Conservation (phyloP, 1,140 invertebrate genomes). For the Anthonomus grandis region DNA sequence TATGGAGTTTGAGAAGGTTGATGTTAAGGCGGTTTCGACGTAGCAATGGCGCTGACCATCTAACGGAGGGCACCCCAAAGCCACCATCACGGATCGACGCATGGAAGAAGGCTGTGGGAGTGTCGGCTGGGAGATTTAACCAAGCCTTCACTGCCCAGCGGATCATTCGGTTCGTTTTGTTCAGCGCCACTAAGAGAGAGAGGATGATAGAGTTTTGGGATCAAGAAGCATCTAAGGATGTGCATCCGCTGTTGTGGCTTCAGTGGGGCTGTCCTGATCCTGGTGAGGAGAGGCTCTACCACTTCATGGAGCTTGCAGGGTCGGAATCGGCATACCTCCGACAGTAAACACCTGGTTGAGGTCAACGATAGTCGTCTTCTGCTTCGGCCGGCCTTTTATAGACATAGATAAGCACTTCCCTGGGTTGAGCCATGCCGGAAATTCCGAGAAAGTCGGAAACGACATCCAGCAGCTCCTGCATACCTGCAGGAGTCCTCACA, state of each 20-base stretch:
- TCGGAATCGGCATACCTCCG: background rate
- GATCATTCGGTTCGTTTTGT: constrained; percentile 27
- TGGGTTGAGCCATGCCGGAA: background rate
- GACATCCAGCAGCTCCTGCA: background rate
- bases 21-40: background rate
- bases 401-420: background rate
- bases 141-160: background rate
- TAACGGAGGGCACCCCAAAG: constrained; percentile 26
- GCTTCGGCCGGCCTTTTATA: background rate
- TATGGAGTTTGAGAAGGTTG: background rate
- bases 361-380: background rate
- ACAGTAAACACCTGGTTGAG: background rate
- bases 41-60: background rate
- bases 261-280: background rate
- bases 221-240: background rate
- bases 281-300: background rate
- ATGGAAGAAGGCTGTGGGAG: constrained; percentile 24
- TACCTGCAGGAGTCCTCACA: constrained; percentile 13
- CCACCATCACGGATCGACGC: constrained; percentile 31
- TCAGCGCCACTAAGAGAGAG: background rate
- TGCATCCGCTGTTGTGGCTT: constrained; percentile 6
- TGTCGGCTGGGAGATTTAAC: constrained; percentile 24
- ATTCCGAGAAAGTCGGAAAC: background rate
- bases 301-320: background rate
- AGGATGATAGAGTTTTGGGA: background rate